Base-by-base conservation (phyloP, 2,888 invertebrate species). In the Apantesis nais region DNA sequence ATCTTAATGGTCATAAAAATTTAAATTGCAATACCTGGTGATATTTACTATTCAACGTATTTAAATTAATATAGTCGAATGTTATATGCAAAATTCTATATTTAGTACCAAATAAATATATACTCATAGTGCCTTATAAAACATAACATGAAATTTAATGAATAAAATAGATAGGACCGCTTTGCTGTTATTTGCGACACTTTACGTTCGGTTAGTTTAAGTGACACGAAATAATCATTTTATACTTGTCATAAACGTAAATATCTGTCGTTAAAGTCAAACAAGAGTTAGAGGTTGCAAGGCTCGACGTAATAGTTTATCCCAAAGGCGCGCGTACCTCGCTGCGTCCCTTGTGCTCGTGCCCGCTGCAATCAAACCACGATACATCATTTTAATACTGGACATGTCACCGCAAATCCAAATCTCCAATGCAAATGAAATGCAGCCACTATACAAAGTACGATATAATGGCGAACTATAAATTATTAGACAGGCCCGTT, bases 331-430 rank as follows among this genome's bases (percentile, higher is more conserved):
- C 66, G 73, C 71, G 65, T 66, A 72, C 78, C 72, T 78, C 77
- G 74, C 74, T 68, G 74, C 75, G 71, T 74, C 62, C 62, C 66
- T 60, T 66, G 67, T 64, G 63, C 48, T 64, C 66, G 71, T 64
- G 67, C 67, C 74, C 71, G 76, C 74, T 81, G 89, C 88, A 93
- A 94, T 95, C 93, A 94, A 90, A 90, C 87, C 77, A 76, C 92
- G 85, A 93, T 94, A 89, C 91, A 93, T 94, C 94, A 95, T 93
- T 89, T 92, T 92, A 94, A 93, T 94, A 93, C 93, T 91, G 90
- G 87, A 89, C 89, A 87, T 90, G 94, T 94, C 94, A 92, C 89
- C 88, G 91, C 92, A 92, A 93, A 93, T 93, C 90, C 90, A 85
- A 90, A 92, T 92, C 88, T 91, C 90, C 90, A 93, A 92, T 94